These are phyloP conservation scores for Microvelia longipes DNA, from an alignment of 1,140 invertebrate genomes.

Conservation along the genomic window DNA sequence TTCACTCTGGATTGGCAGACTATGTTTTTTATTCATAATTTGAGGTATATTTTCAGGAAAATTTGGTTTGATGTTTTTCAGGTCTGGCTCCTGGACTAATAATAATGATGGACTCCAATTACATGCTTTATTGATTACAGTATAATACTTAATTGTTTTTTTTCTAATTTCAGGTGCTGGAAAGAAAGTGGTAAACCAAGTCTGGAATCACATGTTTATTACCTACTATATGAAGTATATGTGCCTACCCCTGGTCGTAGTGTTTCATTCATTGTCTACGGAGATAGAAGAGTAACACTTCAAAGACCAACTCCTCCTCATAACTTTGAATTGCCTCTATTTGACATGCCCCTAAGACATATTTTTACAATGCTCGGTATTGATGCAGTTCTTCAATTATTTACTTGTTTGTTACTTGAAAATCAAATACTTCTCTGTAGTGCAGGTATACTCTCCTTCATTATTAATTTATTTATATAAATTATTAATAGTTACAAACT, in stretches of 20 bases:
- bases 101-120: slow-evolving; percentile 17
- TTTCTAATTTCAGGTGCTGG: slow-evolving; percentile 17
- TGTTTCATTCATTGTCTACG: slow-evolving; percentile 61
- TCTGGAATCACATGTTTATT: slow-evolving; percentile 87
- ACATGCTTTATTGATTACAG: not conserved
- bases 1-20: no score
- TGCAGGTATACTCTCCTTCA: slow-evolving; percentile 41
- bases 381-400: slow-evolving; percentile 81
- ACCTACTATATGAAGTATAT: slow-evolving; percentile 85
- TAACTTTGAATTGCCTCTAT: slow-evolving; percentile 65
- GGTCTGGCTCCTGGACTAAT: no score
- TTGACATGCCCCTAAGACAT: slow-evolving; percentile 81
- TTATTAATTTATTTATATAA: slow-evolving; percentile 6
- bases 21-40: no score
- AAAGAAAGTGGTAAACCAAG: slow-evolving; percentile 38
- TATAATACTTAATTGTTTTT: not conserved
- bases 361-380: slow-evolving; percentile 76
- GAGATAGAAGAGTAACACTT: slow-evolving; percentile 36
- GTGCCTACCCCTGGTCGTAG: slow-evolving; percentile 74
- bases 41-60: no score
- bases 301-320: slow-evolving; percentile 38
- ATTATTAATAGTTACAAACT: not conserved
- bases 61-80: no score
- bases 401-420: slow-evolving; percentile 88
- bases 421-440: slow-evolving; percentile 92